phyloP scores from a whole-genome alignment of 2,888 invertebrate genomes.

The Drosophila dives region DNA sequence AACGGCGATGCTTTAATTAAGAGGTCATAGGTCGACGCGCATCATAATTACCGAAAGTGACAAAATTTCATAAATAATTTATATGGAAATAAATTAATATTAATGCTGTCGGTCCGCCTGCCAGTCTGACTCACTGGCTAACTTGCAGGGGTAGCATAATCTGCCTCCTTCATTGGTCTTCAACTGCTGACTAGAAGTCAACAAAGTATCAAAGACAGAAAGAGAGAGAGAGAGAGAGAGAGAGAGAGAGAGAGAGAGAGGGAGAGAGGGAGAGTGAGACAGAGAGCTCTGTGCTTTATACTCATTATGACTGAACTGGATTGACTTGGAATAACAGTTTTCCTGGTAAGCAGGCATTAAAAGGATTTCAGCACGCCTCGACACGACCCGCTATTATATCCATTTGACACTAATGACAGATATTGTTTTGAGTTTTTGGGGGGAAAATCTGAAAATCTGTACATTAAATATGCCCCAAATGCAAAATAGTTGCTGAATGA shows the following conservation, averaged over 20 bases:
- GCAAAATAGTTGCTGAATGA: constrained; percentile 40
- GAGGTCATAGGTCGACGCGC: constrained; percentile 59
- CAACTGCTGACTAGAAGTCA: constrained; percentile 38
- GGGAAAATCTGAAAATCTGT: constrained; percentile 37
- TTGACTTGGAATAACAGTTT: constrained; percentile 45
- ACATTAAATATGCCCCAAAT: constrained; percentile 60
- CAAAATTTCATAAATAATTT: constrained; percentile 62
- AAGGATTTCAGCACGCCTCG: constrained; percentile 51
- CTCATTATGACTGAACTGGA: constrained; percentile 55
- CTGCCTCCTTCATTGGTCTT: constrained; percentile 25
- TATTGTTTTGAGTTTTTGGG: constrained; percentile 45
- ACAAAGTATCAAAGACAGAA: constrained; percentile 3
- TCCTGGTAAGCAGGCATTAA: constrained; percentile 47
- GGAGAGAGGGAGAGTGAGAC: not conserved
- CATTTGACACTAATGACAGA: constrained; percentile 74
- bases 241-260: not conserved
- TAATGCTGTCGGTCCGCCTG: constrained; percentile 59
- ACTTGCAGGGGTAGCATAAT: not conserved
- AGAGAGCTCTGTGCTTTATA: constrained; percentile 20
- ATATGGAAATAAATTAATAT: constrained; percentile 72
- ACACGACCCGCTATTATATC: constrained; percentile 23
- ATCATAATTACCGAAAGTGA: constrained; percentile 63
- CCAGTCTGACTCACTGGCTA: not conserved
- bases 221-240: not conserved
- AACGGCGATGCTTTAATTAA: constrained; percentile 62